Evolutionary conservation across 2,113 vertebrate species (phyloP).

Genomic region (Misgurnus mizolepis): DNA sequence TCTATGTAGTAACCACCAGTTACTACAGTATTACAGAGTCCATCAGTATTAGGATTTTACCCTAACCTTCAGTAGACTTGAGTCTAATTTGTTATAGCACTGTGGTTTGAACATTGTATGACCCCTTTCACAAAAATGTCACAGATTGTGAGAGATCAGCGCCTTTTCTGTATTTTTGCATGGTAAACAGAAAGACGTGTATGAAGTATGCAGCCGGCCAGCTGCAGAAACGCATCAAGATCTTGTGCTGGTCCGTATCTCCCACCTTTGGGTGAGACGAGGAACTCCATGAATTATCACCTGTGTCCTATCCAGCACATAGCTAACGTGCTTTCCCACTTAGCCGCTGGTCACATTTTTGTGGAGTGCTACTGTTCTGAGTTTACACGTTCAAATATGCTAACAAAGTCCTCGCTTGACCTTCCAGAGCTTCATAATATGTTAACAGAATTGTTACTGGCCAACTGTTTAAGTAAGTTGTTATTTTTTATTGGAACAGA

Average conservation of each 20-base stretch:
- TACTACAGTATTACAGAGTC: no score
- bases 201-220: constrained; percentile 36
- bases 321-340: constrained; percentile 54
- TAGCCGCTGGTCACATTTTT: constrained; percentile 6
- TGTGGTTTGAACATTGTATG: background rate
- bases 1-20: no score
- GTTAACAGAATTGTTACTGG: constrained; percentile 12
- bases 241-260: background rate
- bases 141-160: background rate
- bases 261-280: constrained; percentile 44
- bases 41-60: background rate
- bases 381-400: constrained; percentile 38
- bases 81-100: background rate
- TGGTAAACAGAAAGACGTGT: constrained; percentile 51
- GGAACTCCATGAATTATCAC: constrained; percentile 61
- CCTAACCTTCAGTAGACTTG: background rate
- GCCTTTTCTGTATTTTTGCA: constrained; percentile 35
- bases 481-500: no score
- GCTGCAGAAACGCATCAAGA: constrained; percentile 39
- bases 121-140: background rate
- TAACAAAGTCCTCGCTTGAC: constrained; percentile 23
- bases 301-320: constrained; percentile 52
- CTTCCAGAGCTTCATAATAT: constrained; percentile 20
- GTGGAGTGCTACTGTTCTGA: constrained; percentile 25
- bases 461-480: background rate